A percentile compares a stretch with the other conserved stretches of the same genome.
Conservation (phyloP, 2,113 vertebrate genomes). For the Clarias gariepinus region DNA sequence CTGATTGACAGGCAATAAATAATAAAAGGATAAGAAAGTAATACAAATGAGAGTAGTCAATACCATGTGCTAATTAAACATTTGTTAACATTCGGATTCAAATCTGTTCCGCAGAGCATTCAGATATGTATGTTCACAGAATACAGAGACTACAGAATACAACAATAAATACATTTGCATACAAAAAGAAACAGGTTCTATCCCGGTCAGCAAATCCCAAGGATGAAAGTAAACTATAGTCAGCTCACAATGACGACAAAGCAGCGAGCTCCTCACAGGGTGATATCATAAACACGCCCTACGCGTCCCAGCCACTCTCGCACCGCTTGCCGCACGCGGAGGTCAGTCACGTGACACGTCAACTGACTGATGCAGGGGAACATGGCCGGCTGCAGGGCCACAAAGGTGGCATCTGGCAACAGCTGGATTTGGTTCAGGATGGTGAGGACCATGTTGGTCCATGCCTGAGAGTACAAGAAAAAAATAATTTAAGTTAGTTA, state of each 20-base stretch:
- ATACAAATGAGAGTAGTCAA: background rate
- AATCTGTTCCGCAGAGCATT: constrained; percentile 42
- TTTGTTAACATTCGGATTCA: constrained; percentile 26
- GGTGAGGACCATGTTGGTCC: constrained; percentile 97
- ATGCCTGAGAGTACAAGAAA: constrained; percentile 74
- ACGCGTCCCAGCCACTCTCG: constrained; percentile 93
- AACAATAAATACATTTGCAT: constrained; percentile 40
- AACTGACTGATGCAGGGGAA: constrained; percentile 96
- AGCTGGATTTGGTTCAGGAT: constrained; percentile 93
- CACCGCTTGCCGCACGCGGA: constrained; percentile 88
- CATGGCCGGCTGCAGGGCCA: constrained; percentile 88
- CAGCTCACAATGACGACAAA: background rate
- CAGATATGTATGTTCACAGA: constrained; percentile 42
- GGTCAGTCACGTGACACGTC: constrained; percentile 90
- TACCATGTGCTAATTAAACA: constrained; percentile 27
- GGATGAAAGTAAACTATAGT: background rate
- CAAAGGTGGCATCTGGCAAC: constrained; percentile 85
- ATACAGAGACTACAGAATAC: constrained; percentile 38
- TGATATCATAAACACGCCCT: constrained; percentile 92
- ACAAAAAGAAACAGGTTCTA: constrained; percentile 20
- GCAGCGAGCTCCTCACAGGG: constrained; percentile 58
- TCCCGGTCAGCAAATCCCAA: background rate
- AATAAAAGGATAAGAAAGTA: background rate
- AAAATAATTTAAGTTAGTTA: background rate
- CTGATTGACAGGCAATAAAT: constrained; percentile 13